These are phyloP conservation scores for Melinaea menophilus DNA, from an alignment of 2,888 invertebrate genomes.

Conservation along the genomic window DNA sequence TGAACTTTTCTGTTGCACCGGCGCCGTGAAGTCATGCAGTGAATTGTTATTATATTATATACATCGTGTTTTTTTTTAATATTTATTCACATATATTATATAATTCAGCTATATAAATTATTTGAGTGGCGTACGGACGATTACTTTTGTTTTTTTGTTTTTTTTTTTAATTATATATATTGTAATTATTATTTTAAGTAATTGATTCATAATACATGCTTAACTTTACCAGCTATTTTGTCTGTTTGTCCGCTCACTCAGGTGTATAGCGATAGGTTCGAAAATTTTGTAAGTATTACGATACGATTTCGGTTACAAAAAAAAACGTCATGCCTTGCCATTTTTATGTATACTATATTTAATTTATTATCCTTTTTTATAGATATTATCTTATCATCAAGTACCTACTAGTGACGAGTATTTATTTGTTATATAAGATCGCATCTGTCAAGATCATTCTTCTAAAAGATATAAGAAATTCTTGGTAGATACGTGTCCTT, in stretches of 20 bases:
- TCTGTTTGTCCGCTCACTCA: constrained; percentile 66
- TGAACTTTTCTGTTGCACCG: constrained; percentile 30
- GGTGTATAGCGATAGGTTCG: constrained; percentile 66
- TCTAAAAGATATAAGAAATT: constrained; percentile 1
- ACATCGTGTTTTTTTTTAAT: constrained; percentile 9
- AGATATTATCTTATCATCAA: constrained; percentile 25
- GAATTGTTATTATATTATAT: constrained; percentile 19
- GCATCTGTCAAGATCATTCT: constrained; percentile 15
- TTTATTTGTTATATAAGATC: constrained; percentile 20
- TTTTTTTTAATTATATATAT: constrained; percentile 4
- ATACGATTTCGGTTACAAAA: constrained; percentile 43
- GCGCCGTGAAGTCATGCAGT: constrained; percentile 26
- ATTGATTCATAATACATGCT: constrained; percentile 36
- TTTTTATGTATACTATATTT: constrained; percentile 24
- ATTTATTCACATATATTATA: constrained; percentile 11
- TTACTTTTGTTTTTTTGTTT: no score
- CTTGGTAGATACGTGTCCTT: constrained; percentile 13
- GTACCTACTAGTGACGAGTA: constrained; percentile 17
- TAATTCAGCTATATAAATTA: constrained; percentile 20
- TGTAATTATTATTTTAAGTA: constrained; percentile 31
- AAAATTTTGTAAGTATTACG: constrained; percentile 61
- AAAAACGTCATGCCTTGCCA: constrained; percentile 33
- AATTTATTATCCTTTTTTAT: constrained; percentile 25
- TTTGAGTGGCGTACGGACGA: constrained; percentile 26
- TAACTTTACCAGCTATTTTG: constrained; percentile 55